Conservation (phyloP, 2,888 invertebrate species). For the Leptinotarsa peninsularis region DNA sequence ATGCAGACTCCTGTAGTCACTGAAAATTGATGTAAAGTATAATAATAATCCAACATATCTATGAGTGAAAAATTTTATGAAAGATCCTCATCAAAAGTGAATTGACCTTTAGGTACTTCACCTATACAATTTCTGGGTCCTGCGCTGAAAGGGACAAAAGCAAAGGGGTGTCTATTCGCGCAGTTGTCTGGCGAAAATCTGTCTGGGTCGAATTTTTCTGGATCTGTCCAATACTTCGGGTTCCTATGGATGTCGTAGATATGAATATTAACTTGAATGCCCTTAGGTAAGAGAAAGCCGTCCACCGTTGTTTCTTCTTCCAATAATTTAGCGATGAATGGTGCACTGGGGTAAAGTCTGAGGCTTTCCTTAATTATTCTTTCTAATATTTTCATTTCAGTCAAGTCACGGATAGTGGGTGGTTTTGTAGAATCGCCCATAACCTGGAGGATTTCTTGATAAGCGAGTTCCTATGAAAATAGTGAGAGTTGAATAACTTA, state of each 20-base stretch:
- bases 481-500: background rate
- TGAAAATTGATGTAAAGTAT: too few relatives aligned
- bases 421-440: conserved; percentile 45
- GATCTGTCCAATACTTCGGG: conserved; percentile 74
- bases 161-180: conserved; percentile 71
- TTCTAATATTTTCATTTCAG: conserved; percentile 62
- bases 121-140: conserved; percentile 79
- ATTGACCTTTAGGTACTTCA: conserved; percentile 51
- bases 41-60: too few relatives aligned
- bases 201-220: conserved; percentile 77
- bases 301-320: conserved; percentile 53
- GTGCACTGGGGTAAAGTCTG: conserved; percentile 63
- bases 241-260: conserved; percentile 76
- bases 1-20: too few relatives aligned
- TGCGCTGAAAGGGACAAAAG: conserved; percentile 77
- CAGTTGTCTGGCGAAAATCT: conserved; percentile 75
- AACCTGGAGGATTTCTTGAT: conserved; percentile 53
- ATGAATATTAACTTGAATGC: conserved; percentile 68
- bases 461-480: conserved; percentile 46
- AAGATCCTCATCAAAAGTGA: background rate
- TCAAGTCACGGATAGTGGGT: conserved; percentile 57
- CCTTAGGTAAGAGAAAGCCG: conserved; percentile 67
- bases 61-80: too few relatives aligned
- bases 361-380: conserved; percentile 63
- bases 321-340: conserved; percentile 58